phyloP scores from a whole-genome alignment of 2,113 vertebrate species.

The Puffinus mauretanicus region DNA sequence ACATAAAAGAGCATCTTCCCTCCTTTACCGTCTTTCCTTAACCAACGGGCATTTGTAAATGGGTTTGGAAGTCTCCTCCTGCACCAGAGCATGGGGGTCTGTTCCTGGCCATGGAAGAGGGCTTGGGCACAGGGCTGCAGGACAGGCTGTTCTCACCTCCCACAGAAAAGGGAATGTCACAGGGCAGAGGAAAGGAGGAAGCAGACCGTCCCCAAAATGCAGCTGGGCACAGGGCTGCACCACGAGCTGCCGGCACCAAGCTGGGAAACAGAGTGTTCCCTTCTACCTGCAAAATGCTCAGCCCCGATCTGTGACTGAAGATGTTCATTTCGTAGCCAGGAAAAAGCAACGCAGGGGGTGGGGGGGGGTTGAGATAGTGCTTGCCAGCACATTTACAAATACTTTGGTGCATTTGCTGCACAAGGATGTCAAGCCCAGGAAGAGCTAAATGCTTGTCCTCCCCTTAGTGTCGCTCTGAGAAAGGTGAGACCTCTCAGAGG shows the following conservation, averaged over 20 bases:
- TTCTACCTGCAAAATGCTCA: background rate
- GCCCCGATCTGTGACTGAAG: background rate
- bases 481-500: background rate
- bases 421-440: background rate
- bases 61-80: background rate
- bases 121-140: background rate
- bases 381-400: background rate
- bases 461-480: background rate
- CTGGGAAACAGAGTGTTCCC: background rate
- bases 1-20: background rate
- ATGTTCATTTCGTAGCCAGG: background rate
- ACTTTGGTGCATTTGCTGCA: background rate
- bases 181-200: background rate
- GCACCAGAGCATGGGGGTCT: no score
- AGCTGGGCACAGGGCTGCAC: background rate
- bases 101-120: background rate
- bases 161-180: background rate
- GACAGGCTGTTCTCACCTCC: background rate
- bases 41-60: background rate
- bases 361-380: rapidly evolving
- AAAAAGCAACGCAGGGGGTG: rapidly evolving
- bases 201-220: background rate
- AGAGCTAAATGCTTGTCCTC: background rate
- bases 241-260: background rate
- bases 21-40: background rate